Evolutionary conservation across 2,797 vertebrate species (phyloP).

Genomic region (Neoniphon sammara): DNA sequence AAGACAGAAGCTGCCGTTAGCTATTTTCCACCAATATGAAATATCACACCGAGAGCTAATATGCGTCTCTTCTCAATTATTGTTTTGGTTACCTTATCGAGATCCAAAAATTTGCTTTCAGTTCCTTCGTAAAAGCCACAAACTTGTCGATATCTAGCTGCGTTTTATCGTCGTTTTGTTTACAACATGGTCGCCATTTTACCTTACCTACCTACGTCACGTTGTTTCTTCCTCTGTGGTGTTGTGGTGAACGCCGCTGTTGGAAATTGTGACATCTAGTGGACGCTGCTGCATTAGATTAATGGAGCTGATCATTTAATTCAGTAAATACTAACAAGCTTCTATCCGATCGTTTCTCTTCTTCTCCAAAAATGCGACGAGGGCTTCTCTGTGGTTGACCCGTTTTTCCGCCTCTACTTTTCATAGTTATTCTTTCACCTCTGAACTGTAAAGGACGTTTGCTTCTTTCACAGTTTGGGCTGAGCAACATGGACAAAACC

Average conservation of each 20-base stretch:
- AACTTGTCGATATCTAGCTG: accelerated
- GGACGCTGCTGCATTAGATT: neutral
- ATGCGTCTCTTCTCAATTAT: neutral
- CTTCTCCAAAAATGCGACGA: too few relatives aligned
- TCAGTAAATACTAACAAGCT: too few relatives aligned
- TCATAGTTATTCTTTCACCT: neutral
- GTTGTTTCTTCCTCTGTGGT: constrained; percentile 27
- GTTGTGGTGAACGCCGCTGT: accelerated
- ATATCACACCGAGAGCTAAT: neutral
- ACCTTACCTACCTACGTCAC: constrained; percentile 44
- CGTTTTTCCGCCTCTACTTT: too few relatives aligned
- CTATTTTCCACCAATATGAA: neutral
- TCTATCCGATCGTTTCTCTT: too few relatives aligned
- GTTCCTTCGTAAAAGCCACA: neutral
- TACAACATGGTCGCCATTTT: constrained; percentile 67
- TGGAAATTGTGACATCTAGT: constrained; percentile 35
- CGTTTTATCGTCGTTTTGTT: constrained; percentile 49
- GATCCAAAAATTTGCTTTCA: neutral
- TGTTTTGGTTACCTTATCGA: constrained; percentile 26
- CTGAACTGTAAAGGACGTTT: neutral
- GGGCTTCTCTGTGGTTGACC: too few relatives aligned
- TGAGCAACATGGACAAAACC: too few relatives aligned
- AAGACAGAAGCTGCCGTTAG: neutral
- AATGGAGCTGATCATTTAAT: too few relatives aligned
- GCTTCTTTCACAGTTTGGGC: neutral